These are phyloP conservation scores for Tachina grossa DNA, from an alignment of 2,888 invertebrate genomes.

Conservation along the genomic window DNA sequence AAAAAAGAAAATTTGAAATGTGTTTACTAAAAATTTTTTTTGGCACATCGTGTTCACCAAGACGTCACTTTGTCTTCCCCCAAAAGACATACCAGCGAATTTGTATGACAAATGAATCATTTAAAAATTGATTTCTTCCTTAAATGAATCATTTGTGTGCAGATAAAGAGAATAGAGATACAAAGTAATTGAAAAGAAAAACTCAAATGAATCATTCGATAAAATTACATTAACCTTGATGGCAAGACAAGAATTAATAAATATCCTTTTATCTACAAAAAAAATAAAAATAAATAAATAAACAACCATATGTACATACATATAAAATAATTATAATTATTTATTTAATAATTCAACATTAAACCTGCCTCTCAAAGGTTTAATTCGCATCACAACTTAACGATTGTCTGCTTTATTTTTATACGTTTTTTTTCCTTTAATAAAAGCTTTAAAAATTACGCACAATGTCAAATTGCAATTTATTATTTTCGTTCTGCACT, in stretches of 20 bases:
- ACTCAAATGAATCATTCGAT: slow-evolving; percentile 13
- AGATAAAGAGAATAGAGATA: slow-evolving; percentile 3
- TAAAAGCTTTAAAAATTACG: slow-evolving; percentile 49
- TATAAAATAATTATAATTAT: no score
- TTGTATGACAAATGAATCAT: slow-evolving; percentile 43
- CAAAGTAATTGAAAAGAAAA: slow-evolving; percentile 33
- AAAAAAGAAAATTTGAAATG: no score
- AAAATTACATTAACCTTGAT: background rate
- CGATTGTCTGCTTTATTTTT: slow-evolving; percentile 8
- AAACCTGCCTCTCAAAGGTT: slow-evolving; percentile 4
- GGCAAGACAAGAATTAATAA: slow-evolving; percentile 11
- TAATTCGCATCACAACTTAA: slow-evolving; percentile 15
- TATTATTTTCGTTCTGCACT: slow-evolving; percentile 47
- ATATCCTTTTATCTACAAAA: slow-evolving; percentile 9
- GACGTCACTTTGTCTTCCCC: background rate
- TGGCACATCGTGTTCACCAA: background rate
- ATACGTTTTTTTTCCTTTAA: background rate
- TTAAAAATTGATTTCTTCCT: slow-evolving; percentile 38
- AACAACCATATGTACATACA: no score
- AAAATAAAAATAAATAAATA: no score
- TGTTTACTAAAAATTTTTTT: background rate
- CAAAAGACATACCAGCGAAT: slow-evolving; percentile 25
- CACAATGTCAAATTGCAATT: slow-evolving; percentile 57
- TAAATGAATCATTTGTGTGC: slow-evolving; percentile 44
- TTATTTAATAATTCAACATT: background rate